Percentiles rank a stretch among this genome's conserved stretches.
phyloP scores from a whole-genome alignment of 1,140 invertebrate genomes.

The Druon quercuslanigerum region DNA sequence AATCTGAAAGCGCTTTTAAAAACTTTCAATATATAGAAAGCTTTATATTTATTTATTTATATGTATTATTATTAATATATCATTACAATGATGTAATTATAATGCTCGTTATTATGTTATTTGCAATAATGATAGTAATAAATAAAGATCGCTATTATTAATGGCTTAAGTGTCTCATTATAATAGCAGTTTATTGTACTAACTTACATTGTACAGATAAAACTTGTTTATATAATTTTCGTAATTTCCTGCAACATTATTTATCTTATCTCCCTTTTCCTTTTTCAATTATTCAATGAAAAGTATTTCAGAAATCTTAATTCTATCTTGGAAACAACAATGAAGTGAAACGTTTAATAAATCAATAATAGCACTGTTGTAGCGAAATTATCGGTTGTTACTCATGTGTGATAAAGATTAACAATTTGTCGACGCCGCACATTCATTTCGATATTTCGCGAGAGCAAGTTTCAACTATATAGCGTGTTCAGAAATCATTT shows the following conservation, averaged over 20 bases:
- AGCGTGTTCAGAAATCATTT: constrained; percentile 30
- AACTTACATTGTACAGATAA: no score
- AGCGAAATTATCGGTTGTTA: constrained; percentile 6
- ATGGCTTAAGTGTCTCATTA: no score
- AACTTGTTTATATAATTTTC: no score
- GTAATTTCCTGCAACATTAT: background rate
- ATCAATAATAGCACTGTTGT: constrained; percentile 8
- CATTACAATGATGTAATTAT: no score
- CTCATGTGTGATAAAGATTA: constrained; percentile 17
- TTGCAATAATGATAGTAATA: no score
- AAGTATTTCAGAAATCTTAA: background rate
- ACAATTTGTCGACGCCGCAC: constrained; percentile 27
- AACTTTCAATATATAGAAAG: no score
- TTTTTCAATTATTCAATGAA: background rate
- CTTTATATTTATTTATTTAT: no score
- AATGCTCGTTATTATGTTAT: no score
- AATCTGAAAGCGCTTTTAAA: no score
- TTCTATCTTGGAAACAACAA: background rate
- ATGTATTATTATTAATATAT: no score
- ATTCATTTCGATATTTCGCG: constrained; percentile 24
- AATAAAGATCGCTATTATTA: no score
- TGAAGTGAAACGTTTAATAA: constrained; percentile 10
- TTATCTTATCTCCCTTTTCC: background rate
- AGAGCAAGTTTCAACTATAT: constrained; percentile 12
- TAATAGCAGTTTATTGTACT: no score